phyloP scores from a whole-genome alignment of 2,113 vertebrate genomes.

The Lethenteron reissneri region DNA sequence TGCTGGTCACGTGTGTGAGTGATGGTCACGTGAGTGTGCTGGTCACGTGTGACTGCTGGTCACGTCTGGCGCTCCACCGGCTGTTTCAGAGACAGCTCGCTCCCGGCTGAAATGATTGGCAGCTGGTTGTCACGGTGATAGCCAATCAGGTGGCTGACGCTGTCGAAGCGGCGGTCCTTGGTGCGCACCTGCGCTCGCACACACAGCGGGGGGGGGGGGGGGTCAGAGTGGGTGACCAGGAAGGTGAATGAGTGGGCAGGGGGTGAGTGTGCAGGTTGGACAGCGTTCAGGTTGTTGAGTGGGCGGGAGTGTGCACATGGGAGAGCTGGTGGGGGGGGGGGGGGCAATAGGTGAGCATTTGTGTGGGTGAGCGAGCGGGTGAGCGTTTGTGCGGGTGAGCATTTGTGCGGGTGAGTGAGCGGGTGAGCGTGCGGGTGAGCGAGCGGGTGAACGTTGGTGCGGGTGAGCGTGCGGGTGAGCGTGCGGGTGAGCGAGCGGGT shows the following conservation, averaged over 20 bases:
- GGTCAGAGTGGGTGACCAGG: too few species aligned
- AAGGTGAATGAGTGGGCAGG: too few species aligned
- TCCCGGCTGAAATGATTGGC: slow-evolving; percentile 85
- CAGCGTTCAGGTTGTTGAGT: too few species aligned
- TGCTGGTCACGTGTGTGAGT: too few species aligned
- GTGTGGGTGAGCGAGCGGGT: neutral
- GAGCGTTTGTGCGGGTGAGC: neutral
- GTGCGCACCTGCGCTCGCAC: slow-evolving; percentile 45
- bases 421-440: too few species aligned
- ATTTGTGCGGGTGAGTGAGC: neutral
- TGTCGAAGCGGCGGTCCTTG: slow-evolving; percentile 87
- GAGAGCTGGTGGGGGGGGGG: too few species aligned
- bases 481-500: too few species aligned
- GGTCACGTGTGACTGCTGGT: slow-evolving; percentile 12
- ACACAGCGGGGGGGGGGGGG: neutral
- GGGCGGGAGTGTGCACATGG: too few species aligned
- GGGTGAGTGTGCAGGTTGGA: too few species aligned
- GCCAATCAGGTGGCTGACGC: slow-evolving; percentile 87
- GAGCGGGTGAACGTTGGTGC: too few species aligned
- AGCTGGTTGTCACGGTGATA: slow-evolving; percentile 97
- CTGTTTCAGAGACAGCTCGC: slow-evolving; percentile 83
- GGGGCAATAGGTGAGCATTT: neutral
- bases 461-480: too few species aligned
- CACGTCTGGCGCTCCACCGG: slow-evolving; percentile 61
- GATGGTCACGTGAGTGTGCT: too few species aligned